Conservation (phyloP, 1,140 invertebrate species). For the Xylocopa sonorina region DNA sequence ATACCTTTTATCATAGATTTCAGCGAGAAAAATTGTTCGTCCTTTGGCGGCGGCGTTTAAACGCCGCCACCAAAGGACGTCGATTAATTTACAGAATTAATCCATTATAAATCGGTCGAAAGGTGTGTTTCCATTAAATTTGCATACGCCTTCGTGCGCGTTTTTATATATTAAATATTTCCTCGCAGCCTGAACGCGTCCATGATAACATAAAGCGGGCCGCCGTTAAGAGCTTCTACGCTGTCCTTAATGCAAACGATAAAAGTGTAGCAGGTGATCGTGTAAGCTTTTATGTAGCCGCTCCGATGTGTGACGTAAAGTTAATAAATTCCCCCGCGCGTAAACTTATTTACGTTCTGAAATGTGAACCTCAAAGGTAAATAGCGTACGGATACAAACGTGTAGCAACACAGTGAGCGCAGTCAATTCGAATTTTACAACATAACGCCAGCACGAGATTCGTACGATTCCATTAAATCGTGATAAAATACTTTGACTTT, state of each 20-base stretch:
- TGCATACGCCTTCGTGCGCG: neutral
- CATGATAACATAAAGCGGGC: conserved; percentile 44
- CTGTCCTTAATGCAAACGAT: conserved; percentile 57
- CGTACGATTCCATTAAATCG: too few species aligned
- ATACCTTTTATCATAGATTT: too few species aligned
- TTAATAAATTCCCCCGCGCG: conserved; percentile 31
- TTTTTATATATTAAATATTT: conserved; percentile 48
- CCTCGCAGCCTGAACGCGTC: conserved; percentile 11
- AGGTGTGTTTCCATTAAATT: conserved; percentile 17
- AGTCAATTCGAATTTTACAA: too few species aligned
- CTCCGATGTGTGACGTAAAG: conserved; percentile 20
- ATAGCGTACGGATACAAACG: neutral
- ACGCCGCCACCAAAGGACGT: neutral
- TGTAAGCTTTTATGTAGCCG: conserved; percentile 39
- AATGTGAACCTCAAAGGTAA: neutral
- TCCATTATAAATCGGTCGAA: neutral
- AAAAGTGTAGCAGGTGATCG: conserved; percentile 45
- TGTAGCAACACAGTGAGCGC: too few species aligned
- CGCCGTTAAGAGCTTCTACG: conserved; percentile 49
- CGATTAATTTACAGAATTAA: neutral
- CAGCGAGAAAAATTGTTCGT: too few species aligned
- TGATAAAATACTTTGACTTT: too few species aligned
- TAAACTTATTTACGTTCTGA: neutral
- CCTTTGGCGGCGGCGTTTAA: neutral
- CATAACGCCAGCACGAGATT: too few species aligned